A percentile compares a stretch with the other conserved stretches of the same genome.
phyloP scores from a whole-genome alignment of 2,888 invertebrate genomes.

The Amphipyra tragopoginis region DNA sequence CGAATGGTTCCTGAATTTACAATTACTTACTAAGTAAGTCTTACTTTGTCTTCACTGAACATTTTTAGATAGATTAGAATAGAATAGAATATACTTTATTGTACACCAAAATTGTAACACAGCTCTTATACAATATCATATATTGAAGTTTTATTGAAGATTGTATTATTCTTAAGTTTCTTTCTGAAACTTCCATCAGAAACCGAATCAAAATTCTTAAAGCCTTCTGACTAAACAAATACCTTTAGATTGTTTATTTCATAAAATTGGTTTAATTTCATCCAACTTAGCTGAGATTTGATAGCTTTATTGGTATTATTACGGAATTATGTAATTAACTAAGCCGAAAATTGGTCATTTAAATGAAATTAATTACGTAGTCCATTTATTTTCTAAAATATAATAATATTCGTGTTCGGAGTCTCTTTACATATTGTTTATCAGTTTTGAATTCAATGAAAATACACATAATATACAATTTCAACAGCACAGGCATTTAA shows the following conservation, averaged over 20 bases:
- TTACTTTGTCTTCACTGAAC: constrained; percentile 2
- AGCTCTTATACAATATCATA: too few species aligned
- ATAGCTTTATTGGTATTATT: constrained; percentile 1
- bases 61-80: too few species aligned
- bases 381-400: constrained; percentile 5
- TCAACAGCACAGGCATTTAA: neutral
- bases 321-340: constrained; percentile 14
- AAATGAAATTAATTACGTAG: too few species aligned
- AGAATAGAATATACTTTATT: too few species aligned
- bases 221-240: too few species aligned
- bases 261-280: neutral
- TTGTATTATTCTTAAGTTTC: too few species aligned
- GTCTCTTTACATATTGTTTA: neutral
- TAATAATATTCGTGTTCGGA: neutral
- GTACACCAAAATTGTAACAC: too few species aligned
- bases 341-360: constrained; percentile 8
- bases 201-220: too few species aligned
- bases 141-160: too few species aligned
- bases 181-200: too few species aligned
- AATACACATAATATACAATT: neutral
- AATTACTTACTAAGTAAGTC: too few species aligned
- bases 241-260: neutral
- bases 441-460: neutral
- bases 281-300: constrained; percentile 1
- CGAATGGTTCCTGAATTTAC: too few species aligned